phyloP scores from a whole-genome alignment of 2,888 invertebrate genomes.

The Aspidiotus destructor region DNA sequence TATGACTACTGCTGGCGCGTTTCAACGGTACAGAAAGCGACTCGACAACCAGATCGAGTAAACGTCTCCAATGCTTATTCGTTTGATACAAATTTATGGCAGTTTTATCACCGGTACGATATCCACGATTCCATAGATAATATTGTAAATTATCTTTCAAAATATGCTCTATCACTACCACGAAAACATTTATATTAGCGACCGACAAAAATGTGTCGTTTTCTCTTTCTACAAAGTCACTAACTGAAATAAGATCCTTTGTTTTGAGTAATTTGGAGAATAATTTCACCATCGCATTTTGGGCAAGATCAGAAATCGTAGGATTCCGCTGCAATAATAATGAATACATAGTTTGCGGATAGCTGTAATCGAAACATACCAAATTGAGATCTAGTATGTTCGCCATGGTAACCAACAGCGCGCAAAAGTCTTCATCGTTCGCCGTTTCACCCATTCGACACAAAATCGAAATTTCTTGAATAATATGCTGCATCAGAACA shows the following conservation, averaged over 20 bases:
- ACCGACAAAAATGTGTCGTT: too few species aligned
- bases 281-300: constrained; percentile 7
- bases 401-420: neutral
- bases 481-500: constrained; percentile 7
- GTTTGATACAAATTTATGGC: neutral
- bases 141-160: too few species aligned
- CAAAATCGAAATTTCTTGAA: constrained; percentile 11
- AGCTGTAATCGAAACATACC: constrained; percentile 9
- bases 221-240: neutral
- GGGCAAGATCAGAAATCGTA: constrained; percentile 3
- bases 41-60: neutral
- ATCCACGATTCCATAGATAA: too few species aligned
- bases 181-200: too few species aligned
- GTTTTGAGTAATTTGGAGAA: constrained; percentile 9
- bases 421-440: constrained; percentile 13
- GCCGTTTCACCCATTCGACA: constrained; percentile 14
- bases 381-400: constrained; percentile 1
- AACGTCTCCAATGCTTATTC: constrained; percentile 17
- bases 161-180: too few species aligned
- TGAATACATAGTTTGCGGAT: constrained; percentile 1
- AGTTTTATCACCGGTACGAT: too few species aligned
- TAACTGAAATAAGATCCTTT: neutral
- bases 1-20: too few species aligned
- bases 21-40: neutral
- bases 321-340: constrained; percentile 10